A percentile compares a stretch with the other conserved stretches of the same genome.
phyloP scores from a whole-genome alignment of 2,113 vertebrate genomes.

The Cryptomyrus ogoouensis region DNA sequence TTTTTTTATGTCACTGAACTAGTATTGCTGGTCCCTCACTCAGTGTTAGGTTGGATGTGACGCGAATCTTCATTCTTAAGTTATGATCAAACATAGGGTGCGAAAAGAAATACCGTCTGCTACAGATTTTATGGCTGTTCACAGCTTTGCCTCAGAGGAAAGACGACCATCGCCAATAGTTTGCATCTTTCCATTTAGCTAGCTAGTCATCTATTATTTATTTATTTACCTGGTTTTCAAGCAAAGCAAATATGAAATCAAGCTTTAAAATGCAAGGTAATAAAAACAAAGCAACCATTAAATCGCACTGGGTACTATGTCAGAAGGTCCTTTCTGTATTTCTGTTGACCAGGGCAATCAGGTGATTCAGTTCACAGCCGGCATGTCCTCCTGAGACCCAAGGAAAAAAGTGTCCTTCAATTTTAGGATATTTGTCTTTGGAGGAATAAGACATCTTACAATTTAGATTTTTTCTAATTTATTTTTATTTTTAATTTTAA shows the following conservation, averaged over 20 bases:
- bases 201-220: background rate
- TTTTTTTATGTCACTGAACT: background rate
- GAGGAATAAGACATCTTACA: too few relatives aligned
- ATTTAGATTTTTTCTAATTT: too few relatives aligned
- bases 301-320: background rate
- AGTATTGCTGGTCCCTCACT: background rate
- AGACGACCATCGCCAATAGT: background rate
- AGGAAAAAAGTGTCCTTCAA: too few relatives aligned
- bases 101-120: background rate
- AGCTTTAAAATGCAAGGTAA: background rate
- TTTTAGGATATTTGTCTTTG: too few relatives aligned
- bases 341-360: background rate
- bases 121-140: background rate
- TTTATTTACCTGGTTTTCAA: background rate
- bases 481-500: too few relatives aligned
- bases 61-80: background rate
- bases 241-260: background rate
- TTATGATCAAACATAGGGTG: background rate
- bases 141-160: background rate
- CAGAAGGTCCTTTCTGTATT: background rate
- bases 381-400: too few relatives aligned
- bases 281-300: background rate
- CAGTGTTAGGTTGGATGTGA: background rate
- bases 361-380: background rate
- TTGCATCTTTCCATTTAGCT: background rate